phyloP scores from a whole-genome alignment of 2,797 vertebrate genomes.

The Sebastes trivittatus region DNA sequence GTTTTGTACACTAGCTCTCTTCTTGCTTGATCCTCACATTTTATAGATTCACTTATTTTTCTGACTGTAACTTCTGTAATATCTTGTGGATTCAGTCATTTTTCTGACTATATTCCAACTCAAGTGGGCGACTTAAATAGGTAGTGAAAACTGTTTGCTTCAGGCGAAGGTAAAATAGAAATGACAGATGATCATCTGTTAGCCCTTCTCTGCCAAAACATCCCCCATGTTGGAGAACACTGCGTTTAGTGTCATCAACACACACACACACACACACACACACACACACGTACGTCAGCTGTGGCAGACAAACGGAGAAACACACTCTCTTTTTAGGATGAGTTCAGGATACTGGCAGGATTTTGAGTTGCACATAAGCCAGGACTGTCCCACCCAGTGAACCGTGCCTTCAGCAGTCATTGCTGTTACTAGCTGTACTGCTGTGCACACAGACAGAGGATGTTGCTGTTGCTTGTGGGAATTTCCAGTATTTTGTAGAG shows the following conservation, averaged over 20 bases:
- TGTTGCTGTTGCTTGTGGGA: constrained; percentile 26
- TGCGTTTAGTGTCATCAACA: constrained; percentile 25
- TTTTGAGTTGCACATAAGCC: constrained; percentile 40
- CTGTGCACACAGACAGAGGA: constrained; percentile 7
- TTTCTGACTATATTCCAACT: constrained; percentile 20
- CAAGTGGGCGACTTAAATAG: constrained; percentile 11
- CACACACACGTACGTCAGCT: constrained; percentile 1
- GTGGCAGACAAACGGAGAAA: constrained; percentile 20
- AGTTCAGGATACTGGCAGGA: constrained; percentile 43
- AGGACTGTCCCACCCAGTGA: constrained; percentile 58
- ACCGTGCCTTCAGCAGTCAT: constrained; percentile 41
- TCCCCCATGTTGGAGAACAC: constrained; percentile 22
- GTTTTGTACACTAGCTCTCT: neutral
- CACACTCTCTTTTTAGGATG: constrained; percentile 26
- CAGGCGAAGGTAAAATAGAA: constrained; percentile 20
- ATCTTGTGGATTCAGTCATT: constrained; percentile 21
- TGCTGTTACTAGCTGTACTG: constrained; percentile 29
- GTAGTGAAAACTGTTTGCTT: constrained; percentile 7
- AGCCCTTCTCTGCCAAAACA: constrained; percentile 18
- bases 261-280: neutral
- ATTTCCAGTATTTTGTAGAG: constrained; percentile 29
- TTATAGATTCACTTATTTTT: constrained; percentile 18
- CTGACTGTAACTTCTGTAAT: neutral
- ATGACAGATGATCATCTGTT: constrained; percentile 26
- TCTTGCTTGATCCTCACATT: neutral